Base-by-base conservation (phyloP, 2,797 vertebrate genomes). In the Momotus momota region DNA sequence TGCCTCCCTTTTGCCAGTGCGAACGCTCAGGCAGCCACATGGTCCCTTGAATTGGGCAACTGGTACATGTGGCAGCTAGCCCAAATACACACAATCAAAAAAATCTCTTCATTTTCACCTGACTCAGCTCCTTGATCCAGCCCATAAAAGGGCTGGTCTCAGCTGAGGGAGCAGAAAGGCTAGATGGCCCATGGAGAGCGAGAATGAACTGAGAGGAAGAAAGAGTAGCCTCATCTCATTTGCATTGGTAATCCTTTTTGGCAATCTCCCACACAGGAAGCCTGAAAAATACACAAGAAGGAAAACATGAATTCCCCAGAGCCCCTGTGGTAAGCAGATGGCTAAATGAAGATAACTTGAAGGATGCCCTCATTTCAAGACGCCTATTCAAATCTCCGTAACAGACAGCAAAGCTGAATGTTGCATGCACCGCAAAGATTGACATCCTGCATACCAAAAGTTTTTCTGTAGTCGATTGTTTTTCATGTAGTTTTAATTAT, bases 231-330 rank as follows among this genome's bases (percentile, higher is more conserved):
- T 79, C 49, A 55, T 93, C 17, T 79, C 17, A 25, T 73, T 93
- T 73, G 18, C 51, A 26, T 75, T 86, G 83, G 38, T 79, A 84
- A 33, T 90, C 25, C 3, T 62, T 79, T 65, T 58, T 82, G 77
- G 60, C 70, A 72, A 43, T 33, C 46, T 84, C 18, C 33, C 40
- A 35, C 22, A 80, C 33, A 93, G 80, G 80, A 96, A 96, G 73
- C 48, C 75, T 92, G 45, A 96, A 96, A 90, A 92, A 92, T 79
- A 65, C 11, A 58, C 61, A 46, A 62, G 52, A 31, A 75, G 19
- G 41, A 75, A 86, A 84, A 55, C 43, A 86, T 40, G 4, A 79
- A 79, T 70, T 81, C 88, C 48, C 48, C 62, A 88, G 83, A 77
- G 54, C 86, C 3, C 55, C 46, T 79, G 35, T 91, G 75, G 72